These are phyloP conservation scores for Cheilosia vernalis DNA, from an alignment of 2,888 invertebrate genomes.

Conservation along the genomic window DNA sequence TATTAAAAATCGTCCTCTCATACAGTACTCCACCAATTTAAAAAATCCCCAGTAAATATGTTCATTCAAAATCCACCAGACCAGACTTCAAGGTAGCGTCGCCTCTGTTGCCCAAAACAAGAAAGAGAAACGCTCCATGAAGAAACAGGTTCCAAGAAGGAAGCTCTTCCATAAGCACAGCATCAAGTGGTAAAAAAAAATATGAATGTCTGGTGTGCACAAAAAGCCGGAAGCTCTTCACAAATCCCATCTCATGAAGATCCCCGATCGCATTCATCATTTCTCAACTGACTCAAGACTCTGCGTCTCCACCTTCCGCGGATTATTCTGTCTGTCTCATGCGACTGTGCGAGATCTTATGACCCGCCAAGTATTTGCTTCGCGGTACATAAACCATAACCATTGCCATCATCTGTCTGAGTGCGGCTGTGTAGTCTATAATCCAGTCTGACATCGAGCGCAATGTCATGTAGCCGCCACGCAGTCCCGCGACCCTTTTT, in stretches of 20 bases:
- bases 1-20: too few species aligned
- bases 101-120: too few species aligned
- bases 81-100: too few species aligned
- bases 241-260: slow-evolving; percentile 40
- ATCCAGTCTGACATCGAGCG: slow-evolving; percentile 68
- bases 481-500: slow-evolving; percentile 12
- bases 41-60: too few species aligned
- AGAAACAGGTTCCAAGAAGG: slow-evolving; percentile 31
- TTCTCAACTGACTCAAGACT: slow-evolving; percentile 23
- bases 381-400: slow-evolving; percentile 24
- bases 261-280: slow-evolving; percentile 57
- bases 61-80: too few species aligned
- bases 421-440: slow-evolving; percentile 34
- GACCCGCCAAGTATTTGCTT: slow-evolving; percentile 31
- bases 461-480: slow-evolving; percentile 56
- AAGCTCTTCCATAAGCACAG: slow-evolving; percentile 20
- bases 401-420: slow-evolving; percentile 53
- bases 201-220: slow-evolving; percentile 34
- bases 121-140: slow-evolving; percentile 28
- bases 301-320: slow-evolving; percentile 12
- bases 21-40: too few species aligned
- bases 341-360: slow-evolving; percentile 21
- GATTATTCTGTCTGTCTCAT: not conserved
- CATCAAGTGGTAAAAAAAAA: too few species aligned
- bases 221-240: slow-evolving; percentile 67